Evolutionary conservation across 1,140 invertebrate genomes (phyloP), one percentile per base, ranked within the genome.

Genomic region (Plutomurus gul): DNA sequence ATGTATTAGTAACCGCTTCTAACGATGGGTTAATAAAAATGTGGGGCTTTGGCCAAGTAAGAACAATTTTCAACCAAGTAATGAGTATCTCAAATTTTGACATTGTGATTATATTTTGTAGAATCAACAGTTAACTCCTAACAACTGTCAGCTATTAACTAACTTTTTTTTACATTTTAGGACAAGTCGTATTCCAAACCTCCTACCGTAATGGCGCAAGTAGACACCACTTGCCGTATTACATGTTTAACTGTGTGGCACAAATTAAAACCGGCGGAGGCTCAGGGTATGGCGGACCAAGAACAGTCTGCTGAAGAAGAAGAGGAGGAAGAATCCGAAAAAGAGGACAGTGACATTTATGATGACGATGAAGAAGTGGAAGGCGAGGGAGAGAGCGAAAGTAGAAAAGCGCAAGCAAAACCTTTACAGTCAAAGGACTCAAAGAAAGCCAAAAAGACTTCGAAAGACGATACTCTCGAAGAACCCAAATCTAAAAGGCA

Each of bases 1-100:
- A 88, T 51, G 88, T 88, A 40, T 83, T 92, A 5, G 89, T 91
- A 46, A 90, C 92, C 25, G 90, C 89, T 20, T 92, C 92, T 1
- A 95, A 93, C 87, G 89, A 91, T 47, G 94, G 94, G 0, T 90
- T 92, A 85, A 89, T 96, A 43, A 94, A 94, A 88, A 83, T 94
- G 0, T 96, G 93, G 93, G 88, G 86, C 18, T 85, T 88, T 37
- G 84, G 87, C 8, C 76, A 78, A 16, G 82, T 83, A 72, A 43
- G 71, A 4, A n/a, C 18, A 3, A 5, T 3, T 40, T 36, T 37
- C n/a, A 30, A 56, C n/a, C n/a, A n/a, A n/a, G n/a, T n/a, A n/a
- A n/a, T n/a, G n/a, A n/a, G n/a, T n/a, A n/a, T n/a, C n/a, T n/a
- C n/a, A n/a, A n/a, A n/a, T n/a, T n/a, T n/a, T n/a, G n/a, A n/a